Evolutionary conservation across 2,888 invertebrate species (phyloP).

Genomic region (Enchytraeus crypticus): DNA sequence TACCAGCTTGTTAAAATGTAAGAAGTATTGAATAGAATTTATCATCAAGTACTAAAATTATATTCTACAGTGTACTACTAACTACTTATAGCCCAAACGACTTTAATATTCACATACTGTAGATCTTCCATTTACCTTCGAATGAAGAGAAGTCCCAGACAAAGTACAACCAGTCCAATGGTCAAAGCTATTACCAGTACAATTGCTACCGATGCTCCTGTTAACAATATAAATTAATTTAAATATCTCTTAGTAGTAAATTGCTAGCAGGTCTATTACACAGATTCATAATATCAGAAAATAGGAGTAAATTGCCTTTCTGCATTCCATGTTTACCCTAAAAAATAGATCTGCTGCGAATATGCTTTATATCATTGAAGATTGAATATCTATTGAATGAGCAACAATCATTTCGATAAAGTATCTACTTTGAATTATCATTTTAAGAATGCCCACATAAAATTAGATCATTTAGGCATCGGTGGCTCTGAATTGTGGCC

Average conservation of each 20-base stretch:
- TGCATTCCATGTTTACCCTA: background rate
- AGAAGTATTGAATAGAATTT: too few relatives aligned
- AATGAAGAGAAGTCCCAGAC: background rate
- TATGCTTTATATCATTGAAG: background rate
- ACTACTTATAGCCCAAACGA: too few relatives aligned
- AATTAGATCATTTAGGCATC: too few relatives aligned
- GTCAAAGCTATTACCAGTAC: background rate
- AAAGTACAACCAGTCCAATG: background rate
- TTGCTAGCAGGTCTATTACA: background rate
- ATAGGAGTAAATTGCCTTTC: background rate
- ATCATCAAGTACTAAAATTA: too few relatives aligned
- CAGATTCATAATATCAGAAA: too few relatives aligned
- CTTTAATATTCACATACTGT: too few relatives aligned
- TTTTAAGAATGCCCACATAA: too few relatives aligned
- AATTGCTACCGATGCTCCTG: background rate
- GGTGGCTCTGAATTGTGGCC: too few relatives aligned
- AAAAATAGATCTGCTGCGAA: background rate
- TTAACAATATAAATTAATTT: background rate
- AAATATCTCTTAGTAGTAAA: background rate
- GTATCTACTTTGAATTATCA: too few relatives aligned
- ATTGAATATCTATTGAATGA: background rate
- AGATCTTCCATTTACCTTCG: background rate
- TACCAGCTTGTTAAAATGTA: too few relatives aligned
- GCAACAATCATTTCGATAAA: background rate
- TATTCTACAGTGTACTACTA: too few relatives aligned